Evolutionary conservation across 2,113 vertebrate species (phyloP).

Genomic region (Megalops atlanticus): DNA sequence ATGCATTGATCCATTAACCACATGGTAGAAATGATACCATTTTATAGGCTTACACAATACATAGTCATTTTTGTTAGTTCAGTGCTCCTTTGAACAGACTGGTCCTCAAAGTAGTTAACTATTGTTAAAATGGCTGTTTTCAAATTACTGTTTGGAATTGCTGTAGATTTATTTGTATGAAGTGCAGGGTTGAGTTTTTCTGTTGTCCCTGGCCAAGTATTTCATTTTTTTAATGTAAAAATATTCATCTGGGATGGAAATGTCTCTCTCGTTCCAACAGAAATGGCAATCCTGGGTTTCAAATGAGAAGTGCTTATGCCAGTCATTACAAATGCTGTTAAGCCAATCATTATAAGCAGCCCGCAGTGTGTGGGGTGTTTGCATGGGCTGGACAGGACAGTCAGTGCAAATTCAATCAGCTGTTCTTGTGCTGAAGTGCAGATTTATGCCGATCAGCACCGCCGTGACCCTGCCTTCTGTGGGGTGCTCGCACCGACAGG

Average conservation of each 20-base stretch:
- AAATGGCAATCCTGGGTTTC: constrained; percentile 37
- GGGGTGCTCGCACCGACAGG: not conserved
- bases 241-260: constrained; percentile 20
- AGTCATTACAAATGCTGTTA: not conserved
- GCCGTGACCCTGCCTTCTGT: constrained; percentile 32
- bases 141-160: not conserved
- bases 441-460: constrained; percentile 55
- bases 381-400: constrained; percentile 43
- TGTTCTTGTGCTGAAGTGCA: constrained; percentile 51
- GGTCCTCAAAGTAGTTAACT: too few species aligned
- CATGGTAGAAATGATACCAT: not conserved
- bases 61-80: not conserved
- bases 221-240: not conserved
- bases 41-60: not conserved
- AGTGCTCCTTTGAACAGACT: not conserved
- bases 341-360: too few species aligned
- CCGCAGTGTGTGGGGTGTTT: constrained; percentile 50
- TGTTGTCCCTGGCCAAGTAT: too few species aligned
- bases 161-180: not conserved
- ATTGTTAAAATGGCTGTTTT: not conserved
- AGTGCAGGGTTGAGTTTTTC: not conserved
- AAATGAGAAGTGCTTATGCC: constrained; percentile 20
- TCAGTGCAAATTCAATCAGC: constrained; percentile 53
- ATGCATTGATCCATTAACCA: not conserved
- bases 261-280: constrained; percentile 46